A percentile compares a stretch with the other conserved stretches of the same genome.
These are phyloP conservation scores for Semotilus atromaculatus DNA, from an alignment of 2,797 vertebrate genomes.

Conservation along the genomic window DNA sequence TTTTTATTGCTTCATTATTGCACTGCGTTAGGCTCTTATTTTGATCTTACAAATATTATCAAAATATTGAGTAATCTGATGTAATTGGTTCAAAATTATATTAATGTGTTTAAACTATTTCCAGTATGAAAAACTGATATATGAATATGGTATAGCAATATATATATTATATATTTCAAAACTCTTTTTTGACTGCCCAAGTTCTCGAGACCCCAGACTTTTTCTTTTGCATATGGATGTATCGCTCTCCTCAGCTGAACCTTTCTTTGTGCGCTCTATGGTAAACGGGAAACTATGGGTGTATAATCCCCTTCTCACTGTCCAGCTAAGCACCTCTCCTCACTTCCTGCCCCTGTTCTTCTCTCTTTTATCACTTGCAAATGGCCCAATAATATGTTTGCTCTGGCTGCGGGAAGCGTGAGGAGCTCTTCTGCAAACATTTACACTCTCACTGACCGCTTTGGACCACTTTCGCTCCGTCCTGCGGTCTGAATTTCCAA, in stretches of 20 bases:
- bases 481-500: conserved; percentile 70
- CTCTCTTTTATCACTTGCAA: conserved; percentile 74
- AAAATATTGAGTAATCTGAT: neutral
- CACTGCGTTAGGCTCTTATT: neutral
- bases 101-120: neutral
- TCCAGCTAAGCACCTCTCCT: conserved; percentile 78
- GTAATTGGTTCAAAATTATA: neutral
- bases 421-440: conserved; percentile 80
- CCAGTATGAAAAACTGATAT: neutral
- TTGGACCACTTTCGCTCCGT: conserved; percentile 65
- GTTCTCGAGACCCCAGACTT: neutral
- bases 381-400: conserved; percentile 84
- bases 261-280: conserved; percentile 67
- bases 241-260: conserved; percentile 60
- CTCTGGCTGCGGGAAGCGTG: conserved; percentile 70
- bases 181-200: neutral
- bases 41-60: neutral
- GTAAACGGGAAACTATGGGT: conserved; percentile 73
- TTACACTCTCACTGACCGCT: conserved; percentile 78
- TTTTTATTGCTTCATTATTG: neutral
- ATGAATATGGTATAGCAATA: too few species aligned
- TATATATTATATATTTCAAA: neutral
- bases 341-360: conserved; percentile 65
- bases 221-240: conserved; percentile 52
- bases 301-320: conserved; percentile 77